phyloP scores from a whole-genome alignment of 2,888 invertebrate genomes.

The Caenorhabditis sp. region DNA sequence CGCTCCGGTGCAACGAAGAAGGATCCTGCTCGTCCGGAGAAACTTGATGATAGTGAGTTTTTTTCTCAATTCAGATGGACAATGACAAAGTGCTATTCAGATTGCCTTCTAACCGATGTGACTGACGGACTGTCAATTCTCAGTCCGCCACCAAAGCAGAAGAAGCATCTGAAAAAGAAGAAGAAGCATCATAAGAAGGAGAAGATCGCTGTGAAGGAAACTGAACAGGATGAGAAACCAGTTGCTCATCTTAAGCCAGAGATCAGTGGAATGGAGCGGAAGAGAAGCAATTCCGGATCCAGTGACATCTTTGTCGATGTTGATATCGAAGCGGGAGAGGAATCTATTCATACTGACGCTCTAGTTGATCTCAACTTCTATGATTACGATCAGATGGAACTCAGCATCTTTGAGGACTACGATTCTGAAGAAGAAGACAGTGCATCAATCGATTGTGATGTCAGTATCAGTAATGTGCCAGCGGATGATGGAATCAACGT shows the following conservation, averaged over 20 bases:
- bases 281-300: slow-evolving; percentile 66
- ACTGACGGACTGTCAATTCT: slow-evolving; percentile 53
- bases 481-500: slow-evolving; percentile 70
- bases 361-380: slow-evolving; percentile 73
- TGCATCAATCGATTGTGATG: slow-evolving; percentile 68
- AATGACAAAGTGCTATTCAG: slow-evolving; percentile 16
- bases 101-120: slow-evolving; percentile 59
- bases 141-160: slow-evolving; percentile 56
- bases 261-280: slow-evolving; percentile 54
- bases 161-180: slow-evolving; percentile 21
- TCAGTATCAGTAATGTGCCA: slow-evolving; percentile 66
- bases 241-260: slow-evolving; percentile 50
- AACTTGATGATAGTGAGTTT: slow-evolving; percentile 47
- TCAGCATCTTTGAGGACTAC: slow-evolving; percentile 69
- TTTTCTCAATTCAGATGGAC: neutral
- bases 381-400: slow-evolving; percentile 72
- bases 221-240: slow-evolving; percentile 8
- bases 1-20: slow-evolving; percentile 18
- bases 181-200: neutral
- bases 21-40: slow-evolving; percentile 30
- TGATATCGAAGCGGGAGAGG: slow-evolving; percentile 75
- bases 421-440: slow-evolving; percentile 61
- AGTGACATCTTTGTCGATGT: slow-evolving; percentile 71
- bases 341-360: slow-evolving; percentile 72
- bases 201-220: slow-evolving; percentile 21